Evolutionary conservation across 2,888 invertebrate genomes (phyloP).

Genomic region (Lasioglossum lativentre): DNA sequence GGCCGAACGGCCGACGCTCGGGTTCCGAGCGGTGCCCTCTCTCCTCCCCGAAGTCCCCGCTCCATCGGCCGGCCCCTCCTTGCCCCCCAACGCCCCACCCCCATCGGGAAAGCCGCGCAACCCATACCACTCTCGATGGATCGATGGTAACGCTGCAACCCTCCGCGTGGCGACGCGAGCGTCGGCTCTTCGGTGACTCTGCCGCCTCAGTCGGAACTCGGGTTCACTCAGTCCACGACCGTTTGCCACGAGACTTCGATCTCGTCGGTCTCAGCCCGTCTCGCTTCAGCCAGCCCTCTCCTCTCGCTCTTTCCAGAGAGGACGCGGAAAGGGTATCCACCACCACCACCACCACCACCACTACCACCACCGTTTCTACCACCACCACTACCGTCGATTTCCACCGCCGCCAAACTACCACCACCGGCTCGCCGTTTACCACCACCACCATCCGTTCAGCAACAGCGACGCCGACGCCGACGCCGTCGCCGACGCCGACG

Average conservation of each 20-base stretch:
- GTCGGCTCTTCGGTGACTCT: constrained; percentile 76
- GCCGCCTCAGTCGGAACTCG: constrained; percentile 82
- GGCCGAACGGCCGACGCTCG: constrained; percentile 21
- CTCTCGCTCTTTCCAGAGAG: constrained; percentile 43
- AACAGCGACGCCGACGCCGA: constrained; percentile 6
- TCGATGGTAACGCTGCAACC: constrained; percentile 70
- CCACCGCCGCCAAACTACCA: constrained; percentile 14
- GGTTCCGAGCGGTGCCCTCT: constrained; percentile 57
- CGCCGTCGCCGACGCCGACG: constrained; percentile 17
- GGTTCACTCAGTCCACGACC: constrained; percentile 84
- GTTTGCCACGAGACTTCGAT: constrained; percentile 83
- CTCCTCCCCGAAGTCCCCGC: constrained; percentile 37
- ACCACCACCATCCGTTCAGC: constrained; percentile 16
- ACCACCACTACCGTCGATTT: constrained; percentile 1
- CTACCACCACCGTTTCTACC: constrained; percentile 14
- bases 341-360: constrained; percentile 17
- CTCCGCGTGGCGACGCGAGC: constrained; percentile 78
- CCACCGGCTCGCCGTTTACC: not conserved
- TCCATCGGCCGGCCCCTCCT: constrained; percentile 36
- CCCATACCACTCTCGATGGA: constrained; percentile 68
- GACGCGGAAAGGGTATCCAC: constrained; percentile 39
- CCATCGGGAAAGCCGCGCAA: constrained; percentile 24
- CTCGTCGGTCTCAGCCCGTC: constrained; percentile 60
- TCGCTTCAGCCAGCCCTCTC: constrained; percentile 37
- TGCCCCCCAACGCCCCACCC: constrained; percentile 13